Base-by-base conservation (phyloP, 2,113 vertebrate genomes). In the Narcine bancroftii region DNA sequence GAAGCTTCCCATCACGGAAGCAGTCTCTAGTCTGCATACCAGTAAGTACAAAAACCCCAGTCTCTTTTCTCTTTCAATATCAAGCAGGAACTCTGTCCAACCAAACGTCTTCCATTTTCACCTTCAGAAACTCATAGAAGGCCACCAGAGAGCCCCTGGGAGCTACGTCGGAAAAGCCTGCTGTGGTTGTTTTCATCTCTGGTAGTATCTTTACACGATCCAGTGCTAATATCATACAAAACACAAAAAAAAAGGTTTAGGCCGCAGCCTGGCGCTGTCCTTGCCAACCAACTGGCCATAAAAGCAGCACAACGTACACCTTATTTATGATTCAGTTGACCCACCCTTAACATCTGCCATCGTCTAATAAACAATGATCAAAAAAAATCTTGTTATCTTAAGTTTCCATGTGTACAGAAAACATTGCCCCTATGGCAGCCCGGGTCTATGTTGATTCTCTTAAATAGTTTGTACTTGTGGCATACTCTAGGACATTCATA, bases 21-120 rank as follows among this genome's bases (percentile, higher is more conserved):
- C 96, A 95, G 96, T 96, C 96, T 96, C 96, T 96, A 96, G 95
- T 96, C 95, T 95, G 96, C 95, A 96, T 95, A 96, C 95, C 96
- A 96, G 95, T 96, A 96, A 96, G 96, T 95, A 96, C 96, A 95
- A 95, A 69, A 95, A 95, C 93, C n/a, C 94, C 93, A 95, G 94
- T 96, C 93, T 94, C 93, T 94, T 95, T 94, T 93, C 94, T 94
- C 92, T 75, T 76, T 72, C 93, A 93, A 93, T 87, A 92, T 94
- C 94, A 94, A 53, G 94, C 95, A 96, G 96, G 95, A 96, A 95
- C 95, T 96, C 96, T 95, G 94, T 95, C 94, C 94, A 95, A 95
- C 93, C 94, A 95, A 95, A 94, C 95, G 94, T 93, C 94, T 92
- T 94, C 94, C 94, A 95, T 93, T 93, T 95, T 94, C 94, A 94